A percentile compares a stretch with the other conserved stretches of the same genome.
Conservation (phyloP, 2,888 invertebrate genomes). For the Boloria selene region DNA sequence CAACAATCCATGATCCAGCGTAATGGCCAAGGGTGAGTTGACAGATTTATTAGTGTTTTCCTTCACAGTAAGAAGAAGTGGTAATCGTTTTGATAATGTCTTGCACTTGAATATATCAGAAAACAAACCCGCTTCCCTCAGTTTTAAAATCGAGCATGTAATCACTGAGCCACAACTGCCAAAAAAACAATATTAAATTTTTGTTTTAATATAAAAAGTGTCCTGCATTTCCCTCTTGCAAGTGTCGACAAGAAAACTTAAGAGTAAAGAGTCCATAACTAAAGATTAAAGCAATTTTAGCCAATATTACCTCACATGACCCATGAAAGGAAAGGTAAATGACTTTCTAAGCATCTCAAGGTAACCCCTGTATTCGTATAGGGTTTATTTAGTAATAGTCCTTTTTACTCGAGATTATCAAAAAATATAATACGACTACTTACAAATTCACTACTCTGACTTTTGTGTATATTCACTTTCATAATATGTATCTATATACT, state of each 20-base stretch:
- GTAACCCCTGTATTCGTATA: conserved; percentile 8
- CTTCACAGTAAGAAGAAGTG: no score
- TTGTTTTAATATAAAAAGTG: neutral
- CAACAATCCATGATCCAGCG: no score
- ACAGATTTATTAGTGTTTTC: no score
- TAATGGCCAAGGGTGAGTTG: no score
- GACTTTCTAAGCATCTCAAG: conserved; percentile 35
- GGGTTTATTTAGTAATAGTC: neutral
- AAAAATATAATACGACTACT: no score
- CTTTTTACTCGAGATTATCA: no score
- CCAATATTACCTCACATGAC: conserved; percentile 38
- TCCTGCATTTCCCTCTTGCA: conserved; percentile 8
- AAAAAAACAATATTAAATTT: neutral
- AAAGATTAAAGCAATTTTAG: conserved; percentile 42
- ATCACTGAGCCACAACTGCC: neutral
- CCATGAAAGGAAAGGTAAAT: conserved; percentile 41
- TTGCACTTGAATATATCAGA: no score
- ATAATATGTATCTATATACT: no score
- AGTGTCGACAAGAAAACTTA: conserved; percentile 37
- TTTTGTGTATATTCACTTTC: no score
- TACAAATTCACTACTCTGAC: no score
- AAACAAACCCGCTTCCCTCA: no score
- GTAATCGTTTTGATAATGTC: no score
- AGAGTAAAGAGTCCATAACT: conserved; percentile 41
- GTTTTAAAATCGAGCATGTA: neutral